phyloP scores from a whole-genome alignment of 37 sponge, comb jelly and placozoan genomes.

The Ephydatia muelleri region DNA sequence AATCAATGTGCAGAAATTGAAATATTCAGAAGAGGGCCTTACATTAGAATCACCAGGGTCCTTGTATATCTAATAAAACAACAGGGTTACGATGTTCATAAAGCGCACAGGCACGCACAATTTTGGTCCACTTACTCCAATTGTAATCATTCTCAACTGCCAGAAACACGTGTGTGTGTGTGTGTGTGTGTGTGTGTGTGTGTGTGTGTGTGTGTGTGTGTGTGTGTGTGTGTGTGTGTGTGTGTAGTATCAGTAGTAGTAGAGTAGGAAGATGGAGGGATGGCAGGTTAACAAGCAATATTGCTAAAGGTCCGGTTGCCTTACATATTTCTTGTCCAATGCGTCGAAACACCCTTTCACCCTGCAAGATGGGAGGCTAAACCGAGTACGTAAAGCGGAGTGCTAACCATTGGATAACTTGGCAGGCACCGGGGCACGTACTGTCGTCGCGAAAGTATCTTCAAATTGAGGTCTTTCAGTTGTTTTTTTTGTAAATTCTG shows the following conservation, averaged over 20 bases:
- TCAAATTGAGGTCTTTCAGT: slow-evolving; percentile 84
- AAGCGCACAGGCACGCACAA: background rate
- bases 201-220: slow-evolving; percentile 16
- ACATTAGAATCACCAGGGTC: slow-evolving; percentile 55
- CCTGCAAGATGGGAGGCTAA: slow-evolving; percentile 22
- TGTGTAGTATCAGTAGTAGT: background rate
- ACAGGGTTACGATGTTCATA: background rate
- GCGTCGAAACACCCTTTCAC: slow-evolving; percentile 96
- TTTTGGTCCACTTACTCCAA: slow-evolving; percentile 34
- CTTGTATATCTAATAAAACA: slow-evolving; percentile 44
- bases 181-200: slow-evolving; percentile 28
- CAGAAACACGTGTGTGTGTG: no score
- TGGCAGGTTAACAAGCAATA: background rate
- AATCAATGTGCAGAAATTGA: no score
- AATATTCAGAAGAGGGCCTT: background rate
- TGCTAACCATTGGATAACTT: slow-evolving; percentile 71
- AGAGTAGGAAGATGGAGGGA: background rate
- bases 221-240: slow-evolving; percentile 19
- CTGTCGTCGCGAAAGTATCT: slow-evolving; percentile 93
- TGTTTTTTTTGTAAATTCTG: background rate
- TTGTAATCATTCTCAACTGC: slow-evolving; percentile 34
- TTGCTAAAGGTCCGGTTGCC: background rate
- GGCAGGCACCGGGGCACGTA: slow-evolving; percentile 91
- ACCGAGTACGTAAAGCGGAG: background rate
- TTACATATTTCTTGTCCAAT: slow-evolving; percentile 89